Evolutionary conservation across 2,888 invertebrate genomes (phyloP).

Genomic region (Cynaeus angustus): DNA sequence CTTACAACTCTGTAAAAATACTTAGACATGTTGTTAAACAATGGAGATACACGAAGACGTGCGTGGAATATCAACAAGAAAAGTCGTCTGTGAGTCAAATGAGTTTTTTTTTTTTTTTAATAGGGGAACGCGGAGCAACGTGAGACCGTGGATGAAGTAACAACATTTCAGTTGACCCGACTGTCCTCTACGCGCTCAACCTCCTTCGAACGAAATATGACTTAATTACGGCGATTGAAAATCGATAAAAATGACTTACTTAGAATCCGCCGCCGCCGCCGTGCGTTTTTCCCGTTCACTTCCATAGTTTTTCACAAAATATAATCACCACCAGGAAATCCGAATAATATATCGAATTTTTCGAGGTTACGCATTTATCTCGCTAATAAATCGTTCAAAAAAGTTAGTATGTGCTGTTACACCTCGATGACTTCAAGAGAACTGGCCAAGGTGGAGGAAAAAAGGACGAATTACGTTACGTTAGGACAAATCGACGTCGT

Average conservation of each 20-base stretch:
- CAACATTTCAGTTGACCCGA: too few relatives aligned
- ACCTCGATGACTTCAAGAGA: slow-evolving; percentile 16
- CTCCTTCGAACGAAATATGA: too few relatives aligned
- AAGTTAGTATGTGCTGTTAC: slow-evolving; percentile 22
- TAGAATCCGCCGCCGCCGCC: background rate
- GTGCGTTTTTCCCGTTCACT: slow-evolving; percentile 8
- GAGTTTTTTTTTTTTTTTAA: too few relatives aligned
- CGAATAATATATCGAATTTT: slow-evolving; percentile 22
- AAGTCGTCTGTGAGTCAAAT: too few relatives aligned
- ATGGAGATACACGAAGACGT: background rate
- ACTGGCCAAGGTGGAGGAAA: background rate
- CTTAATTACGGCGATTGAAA: too few relatives aligned
- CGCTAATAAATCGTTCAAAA: slow-evolving; percentile 27
- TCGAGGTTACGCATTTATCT: slow-evolving; percentile 22
- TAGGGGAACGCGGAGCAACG: too few relatives aligned
- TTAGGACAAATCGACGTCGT: background rate
- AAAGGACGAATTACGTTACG: slow-evolving; percentile 13
- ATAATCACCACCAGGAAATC: background rate
- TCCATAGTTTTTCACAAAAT: slow-evolving; percentile 9
- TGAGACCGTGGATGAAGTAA: too few relatives aligned
- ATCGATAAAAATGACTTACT: slow-evolving; percentile 10
- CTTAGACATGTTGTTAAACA: background rate
- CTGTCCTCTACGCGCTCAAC: too few relatives aligned
- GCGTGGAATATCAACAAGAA: too few relatives aligned
- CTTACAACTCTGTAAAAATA: background rate